Evolutionary conservation across 2,113 vertebrate species (phyloP).

Genomic region (Ellobius talpinus): DNA sequence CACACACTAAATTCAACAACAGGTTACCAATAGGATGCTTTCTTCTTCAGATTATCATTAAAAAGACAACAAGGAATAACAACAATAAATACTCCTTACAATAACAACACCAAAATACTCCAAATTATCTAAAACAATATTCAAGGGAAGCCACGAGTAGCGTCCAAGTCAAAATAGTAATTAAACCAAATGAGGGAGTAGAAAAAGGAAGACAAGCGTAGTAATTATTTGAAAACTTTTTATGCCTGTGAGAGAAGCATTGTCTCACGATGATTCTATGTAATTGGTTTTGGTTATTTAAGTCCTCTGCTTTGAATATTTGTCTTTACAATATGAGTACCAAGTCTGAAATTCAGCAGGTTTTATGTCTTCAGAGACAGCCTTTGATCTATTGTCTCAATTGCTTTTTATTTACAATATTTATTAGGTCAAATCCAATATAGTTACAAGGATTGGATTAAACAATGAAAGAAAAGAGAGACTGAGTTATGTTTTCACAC

Average conservation of each 20-base stretch:
- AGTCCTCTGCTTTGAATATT: background rate
- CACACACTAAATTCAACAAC: background rate
- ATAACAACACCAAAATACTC: background rate
- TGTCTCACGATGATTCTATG: background rate
- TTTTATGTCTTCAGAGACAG: background rate
- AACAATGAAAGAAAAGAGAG: background rate
- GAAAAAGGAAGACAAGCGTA: background rate
- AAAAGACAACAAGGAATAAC: background rate
- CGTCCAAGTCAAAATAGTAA: conserved; percentile 5
- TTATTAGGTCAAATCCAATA: background rate
- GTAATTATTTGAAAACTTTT: background rate
- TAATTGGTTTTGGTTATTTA: background rate
- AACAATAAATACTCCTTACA: background rate
- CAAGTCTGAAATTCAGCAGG: background rate
- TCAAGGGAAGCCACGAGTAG: background rate
- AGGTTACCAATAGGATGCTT: background rate
- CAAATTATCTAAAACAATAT: background rate
- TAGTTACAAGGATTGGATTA: background rate
- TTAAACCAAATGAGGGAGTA: background rate
- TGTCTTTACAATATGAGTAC: background rate
- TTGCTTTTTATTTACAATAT: background rate
- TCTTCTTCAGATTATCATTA: background rate
- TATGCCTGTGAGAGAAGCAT: background rate
- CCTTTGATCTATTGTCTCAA: background rate
- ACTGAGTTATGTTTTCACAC: background rate